Conservation (phyloP, 37 sponge, comb jelly and placozoan genomes). For the Halisarca cf. caerulea region DNA sequence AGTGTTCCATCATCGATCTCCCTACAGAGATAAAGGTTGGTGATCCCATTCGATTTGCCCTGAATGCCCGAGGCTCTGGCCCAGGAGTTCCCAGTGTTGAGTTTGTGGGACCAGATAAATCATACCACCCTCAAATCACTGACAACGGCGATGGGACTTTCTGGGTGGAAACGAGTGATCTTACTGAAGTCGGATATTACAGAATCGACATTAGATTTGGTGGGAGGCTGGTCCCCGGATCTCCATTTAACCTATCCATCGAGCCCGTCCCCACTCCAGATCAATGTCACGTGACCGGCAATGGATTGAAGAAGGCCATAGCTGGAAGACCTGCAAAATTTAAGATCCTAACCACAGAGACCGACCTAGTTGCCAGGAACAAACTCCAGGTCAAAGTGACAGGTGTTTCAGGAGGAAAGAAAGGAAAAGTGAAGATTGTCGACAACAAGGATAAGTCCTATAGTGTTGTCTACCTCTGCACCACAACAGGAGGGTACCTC, state of each 20-base stretch:
- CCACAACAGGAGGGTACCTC: background rate
- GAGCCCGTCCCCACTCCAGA: background rate
- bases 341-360: slow-evolving; percentile 22
- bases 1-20: slow-evolving; percentile 24
- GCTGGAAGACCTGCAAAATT: slow-evolving; percentile 19
- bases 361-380: background rate
- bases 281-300: slow-evolving; percentile 13
- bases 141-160: slow-evolving; percentile 12
- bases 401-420: background rate
- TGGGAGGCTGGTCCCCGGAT: slow-evolving; percentile 27
- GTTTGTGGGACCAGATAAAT: background rate
- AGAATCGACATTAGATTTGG: slow-evolving; percentile 52
- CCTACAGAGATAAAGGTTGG: background rate
- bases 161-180: background rate
- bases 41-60: slow-evolving; percentile 1
- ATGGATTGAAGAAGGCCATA: background rate
- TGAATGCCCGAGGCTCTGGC: slow-evolving; percentile 1
- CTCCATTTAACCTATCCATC: slow-evolving; percentile 32
- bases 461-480: background rate
- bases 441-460: slow-evolving; percentile 25
- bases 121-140: background rate
- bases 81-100: background rate
- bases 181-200: slow-evolving; percentile 36
- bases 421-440: slow-evolving; percentile 10
- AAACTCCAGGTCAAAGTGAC: background rate